Percentiles rank a stretch among this genome's conserved stretches.
Evolutionary conservation across 2,888 invertebrate species (phyloP).

Genomic region (Ichneumon xanthorius): DNA sequence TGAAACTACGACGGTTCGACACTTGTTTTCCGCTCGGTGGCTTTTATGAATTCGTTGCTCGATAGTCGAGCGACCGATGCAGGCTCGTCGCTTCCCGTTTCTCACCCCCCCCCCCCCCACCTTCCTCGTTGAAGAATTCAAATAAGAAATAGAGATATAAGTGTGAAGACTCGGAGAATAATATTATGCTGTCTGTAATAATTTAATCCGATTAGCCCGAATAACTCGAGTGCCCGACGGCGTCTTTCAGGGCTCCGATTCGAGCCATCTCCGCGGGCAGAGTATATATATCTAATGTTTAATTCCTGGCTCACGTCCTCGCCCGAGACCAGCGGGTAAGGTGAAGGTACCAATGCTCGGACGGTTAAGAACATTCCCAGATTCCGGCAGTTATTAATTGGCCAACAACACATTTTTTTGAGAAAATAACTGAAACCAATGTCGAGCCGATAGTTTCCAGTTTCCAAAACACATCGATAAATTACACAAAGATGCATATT

Average conservation of each 20-base stretch:
- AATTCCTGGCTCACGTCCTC: too few species aligned
- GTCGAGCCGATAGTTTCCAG: too few species aligned
- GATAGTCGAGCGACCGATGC: neutral
- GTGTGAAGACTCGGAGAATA: constrained; percentile 71
- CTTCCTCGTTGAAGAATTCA: constrained; percentile 41
- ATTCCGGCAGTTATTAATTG: too few species aligned
- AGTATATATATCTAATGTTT: constrained; percentile 9
- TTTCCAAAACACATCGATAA: too few species aligned
- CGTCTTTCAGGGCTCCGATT: constrained; percentile 50
- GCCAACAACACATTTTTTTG: too few species aligned
- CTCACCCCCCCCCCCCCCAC: constrained; percentile 15
- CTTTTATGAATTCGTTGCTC: constrained; percentile 6
- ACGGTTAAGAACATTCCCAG: too few species aligned
- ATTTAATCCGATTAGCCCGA: constrained; percentile 76
- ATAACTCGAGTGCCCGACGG: constrained; percentile 70
- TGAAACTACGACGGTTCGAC: constrained; percentile 9
- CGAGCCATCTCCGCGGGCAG: constrained; percentile 26
- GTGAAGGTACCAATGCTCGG: too few species aligned
- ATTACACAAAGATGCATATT: too few species aligned
- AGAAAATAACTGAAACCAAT: too few species aligned
- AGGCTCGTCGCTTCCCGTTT: neutral
- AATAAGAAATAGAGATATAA: constrained; percentile 69
- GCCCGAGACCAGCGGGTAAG: too few species aligned
- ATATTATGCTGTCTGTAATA: constrained; percentile 77
- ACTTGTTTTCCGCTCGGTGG: constrained; percentile 34